Conservation (phyloP, 2,888 invertebrate genomes). For the Schizotus pectinicornis region DNA sequence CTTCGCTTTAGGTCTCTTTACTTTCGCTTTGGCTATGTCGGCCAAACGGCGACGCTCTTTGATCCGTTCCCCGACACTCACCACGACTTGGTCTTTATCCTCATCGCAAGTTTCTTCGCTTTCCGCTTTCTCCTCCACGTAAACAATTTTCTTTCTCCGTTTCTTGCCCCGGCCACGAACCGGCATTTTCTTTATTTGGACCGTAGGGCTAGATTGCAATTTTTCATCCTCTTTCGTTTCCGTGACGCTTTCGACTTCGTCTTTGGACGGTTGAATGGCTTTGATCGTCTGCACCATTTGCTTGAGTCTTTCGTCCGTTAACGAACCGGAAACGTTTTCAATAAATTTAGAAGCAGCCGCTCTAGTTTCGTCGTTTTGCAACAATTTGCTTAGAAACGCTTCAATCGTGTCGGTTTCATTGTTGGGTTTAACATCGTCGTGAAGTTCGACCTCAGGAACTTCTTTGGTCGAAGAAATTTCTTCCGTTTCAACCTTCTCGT, state of each 20-base stretch:
- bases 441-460: conserved; percentile 17
- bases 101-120: conserved; percentile 18
- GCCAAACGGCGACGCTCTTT: conserved; percentile 14
- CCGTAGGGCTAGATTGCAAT: conserved; percentile 6
- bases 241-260: conserved; percentile 13
- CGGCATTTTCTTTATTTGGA: conserved; percentile 21
- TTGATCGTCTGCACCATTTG: conserved; percentile 20
- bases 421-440: conserved; percentile 17
- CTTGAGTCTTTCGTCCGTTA: conserved; percentile 24
- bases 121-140: conserved; percentile 6
- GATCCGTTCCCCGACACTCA: conserved; percentile 21
- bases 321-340: conserved; percentile 23
- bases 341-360: conserved; percentile 21
- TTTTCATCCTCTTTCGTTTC: conserved; percentile 21
- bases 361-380: conserved; percentile 20
- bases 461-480: conserved; percentile 28
- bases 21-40: conserved; percentile 39
- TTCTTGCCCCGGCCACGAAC: conserved; percentile 12
- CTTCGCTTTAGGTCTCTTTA: conserved; percentile 53
- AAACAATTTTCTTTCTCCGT: conserved; percentile 39
- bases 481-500: conserved; percentile 8
- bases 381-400: conserved; percentile 20
- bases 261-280: conserved; percentile 42
- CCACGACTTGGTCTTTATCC: conserved; percentile 15
- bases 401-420: conserved; percentile 23